Percentiles rank a stretch among this genome's conserved stretches.
Conservation (phyloP, 1,140 invertebrate species). For the Tetramorium alpestre region DNA sequence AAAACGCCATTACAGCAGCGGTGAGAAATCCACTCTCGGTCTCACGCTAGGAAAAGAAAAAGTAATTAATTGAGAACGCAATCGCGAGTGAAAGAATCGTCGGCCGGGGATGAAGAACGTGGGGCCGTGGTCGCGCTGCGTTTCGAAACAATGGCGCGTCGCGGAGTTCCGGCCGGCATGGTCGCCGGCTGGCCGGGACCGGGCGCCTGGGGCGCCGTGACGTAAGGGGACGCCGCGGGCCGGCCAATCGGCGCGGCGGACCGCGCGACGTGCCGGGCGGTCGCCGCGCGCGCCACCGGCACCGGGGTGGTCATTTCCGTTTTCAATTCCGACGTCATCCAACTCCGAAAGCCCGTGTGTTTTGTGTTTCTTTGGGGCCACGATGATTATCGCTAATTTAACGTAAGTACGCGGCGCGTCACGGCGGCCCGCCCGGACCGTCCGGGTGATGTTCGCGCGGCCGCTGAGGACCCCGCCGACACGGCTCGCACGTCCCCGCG, state of each 20-base stretch:
- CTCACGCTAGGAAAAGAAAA: too few relatives aligned
- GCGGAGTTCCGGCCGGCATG: not conserved
- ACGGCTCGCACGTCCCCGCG: conserved; percentile 49
- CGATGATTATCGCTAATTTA: conserved; percentile 83
- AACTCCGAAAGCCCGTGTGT: conserved; percentile 81
- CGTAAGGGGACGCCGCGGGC: not conserved
- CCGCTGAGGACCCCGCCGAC: conserved; percentile 70
- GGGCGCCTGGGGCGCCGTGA: not conserved
- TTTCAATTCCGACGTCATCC: conserved; percentile 82
- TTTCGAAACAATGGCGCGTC: conserved; percentile 43
- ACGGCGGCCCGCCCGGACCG: conserved; percentile 58
- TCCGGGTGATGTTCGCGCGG: conserved; percentile 54
- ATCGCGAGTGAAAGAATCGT: not conserved
- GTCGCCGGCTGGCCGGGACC: not conserved
- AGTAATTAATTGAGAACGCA: not conserved
- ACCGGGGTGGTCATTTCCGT: conserved; percentile 78
- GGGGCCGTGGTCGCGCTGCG: not conserved
- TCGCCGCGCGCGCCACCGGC: conserved; percentile 5
- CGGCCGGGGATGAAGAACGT: not conserved
- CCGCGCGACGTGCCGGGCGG: conserved; percentile 25
- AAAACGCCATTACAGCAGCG: too few relatives aligned
- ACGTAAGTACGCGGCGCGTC: conserved; percentile 77
- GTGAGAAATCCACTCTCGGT: too few relatives aligned
- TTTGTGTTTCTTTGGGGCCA: conserved; percentile 83
- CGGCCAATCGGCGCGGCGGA: conserved; percentile 29